Evolutionary conservation across 30 jellyfish, hydroid and myxozoan genomes (phyloP).

Genomic region (Chrysaora quinquecirrha): DNA sequence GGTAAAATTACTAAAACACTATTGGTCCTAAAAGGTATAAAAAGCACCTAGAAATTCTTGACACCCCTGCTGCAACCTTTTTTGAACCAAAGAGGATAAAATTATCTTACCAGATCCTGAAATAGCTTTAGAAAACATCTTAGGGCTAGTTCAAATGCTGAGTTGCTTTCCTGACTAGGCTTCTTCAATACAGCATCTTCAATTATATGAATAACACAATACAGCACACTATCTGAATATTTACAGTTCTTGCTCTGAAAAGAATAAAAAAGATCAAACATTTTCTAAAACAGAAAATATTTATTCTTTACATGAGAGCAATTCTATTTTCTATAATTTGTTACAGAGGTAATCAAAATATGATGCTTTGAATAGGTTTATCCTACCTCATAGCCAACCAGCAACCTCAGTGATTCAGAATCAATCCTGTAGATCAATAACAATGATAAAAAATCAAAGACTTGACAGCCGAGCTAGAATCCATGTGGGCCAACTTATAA

Average conservation of each 20-base stretch:
- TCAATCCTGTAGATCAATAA: no score
- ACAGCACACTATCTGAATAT: slow-evolving; percentile 44
- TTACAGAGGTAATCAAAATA: neutral
- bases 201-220: slow-evolving; percentile 38
- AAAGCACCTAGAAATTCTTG: no score
- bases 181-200: slow-evolving; percentile 28
- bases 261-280: neutral
- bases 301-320: neutral
- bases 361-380: neutral
- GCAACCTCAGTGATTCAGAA: neutral
- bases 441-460: no score
- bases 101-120: slow-evolving; percentile 50
- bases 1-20: no score
- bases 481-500: no score
- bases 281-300: no score
- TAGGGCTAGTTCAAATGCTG: slow-evolving; percentile 46
- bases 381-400: slow-evolving; percentile 1
- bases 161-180: neutral
- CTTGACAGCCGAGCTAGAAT: no score
- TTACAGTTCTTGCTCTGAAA: slow-evolving; percentile 45
- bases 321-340: neutral
- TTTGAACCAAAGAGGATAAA: neutral
- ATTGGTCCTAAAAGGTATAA: no score
- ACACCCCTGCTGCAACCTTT: no score
- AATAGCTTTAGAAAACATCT: slow-evolving; percentile 55